These are phyloP conservation scores for Amphipoea lucens DNA, from an alignment of 2,888 invertebrate species.

Conservation along the genomic window DNA sequence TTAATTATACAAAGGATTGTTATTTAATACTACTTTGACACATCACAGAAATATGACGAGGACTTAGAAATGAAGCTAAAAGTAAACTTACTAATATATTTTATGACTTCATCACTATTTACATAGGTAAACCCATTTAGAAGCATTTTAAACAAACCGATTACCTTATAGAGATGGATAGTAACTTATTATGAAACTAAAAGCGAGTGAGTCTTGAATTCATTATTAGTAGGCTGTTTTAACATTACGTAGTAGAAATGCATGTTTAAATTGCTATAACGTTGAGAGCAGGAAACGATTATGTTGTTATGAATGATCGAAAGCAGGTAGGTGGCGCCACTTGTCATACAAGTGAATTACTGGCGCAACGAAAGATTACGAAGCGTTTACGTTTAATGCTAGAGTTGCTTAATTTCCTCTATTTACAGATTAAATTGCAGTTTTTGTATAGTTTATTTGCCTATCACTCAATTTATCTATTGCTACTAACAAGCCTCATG, in stretches of 20 bases:
- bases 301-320: slow-evolving; percentile 56
- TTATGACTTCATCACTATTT: slow-evolving; percentile 49
- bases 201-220: slow-evolving; percentile 41
- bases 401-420: slow-evolving; percentile 42
- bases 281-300: slow-evolving; percentile 60
- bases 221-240: slow-evolving; percentile 45
- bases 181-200: slow-evolving; percentile 51
- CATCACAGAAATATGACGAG: background rate
- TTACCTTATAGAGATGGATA: slow-evolving; percentile 40
- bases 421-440: slow-evolving; percentile 5
- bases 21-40: background rate
- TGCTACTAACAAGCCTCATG: background rate
- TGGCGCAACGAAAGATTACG: slow-evolving; percentile 38
- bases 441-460: background rate
- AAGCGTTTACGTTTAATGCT: slow-evolving; percentile 13
- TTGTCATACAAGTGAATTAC: slow-evolving; percentile 54
- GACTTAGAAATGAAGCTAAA: slow-evolving; percentile 25
- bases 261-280: slow-evolving; percentile 43
- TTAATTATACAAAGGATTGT: background rate
- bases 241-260: slow-evolving; percentile 57
- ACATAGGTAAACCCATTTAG: slow-evolving; percentile 35
- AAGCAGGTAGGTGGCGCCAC: slow-evolving; percentile 43
- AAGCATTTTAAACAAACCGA: slow-evolving; percentile 47
- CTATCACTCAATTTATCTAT: background rate
- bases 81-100: slow-evolving; percentile 29